A percentile compares a stretch with the other conserved stretches of the same genome.
Evolutionary conservation across 2,888 invertebrate species (phyloP).

Genomic region (Luffia ferchaultella): DNA sequence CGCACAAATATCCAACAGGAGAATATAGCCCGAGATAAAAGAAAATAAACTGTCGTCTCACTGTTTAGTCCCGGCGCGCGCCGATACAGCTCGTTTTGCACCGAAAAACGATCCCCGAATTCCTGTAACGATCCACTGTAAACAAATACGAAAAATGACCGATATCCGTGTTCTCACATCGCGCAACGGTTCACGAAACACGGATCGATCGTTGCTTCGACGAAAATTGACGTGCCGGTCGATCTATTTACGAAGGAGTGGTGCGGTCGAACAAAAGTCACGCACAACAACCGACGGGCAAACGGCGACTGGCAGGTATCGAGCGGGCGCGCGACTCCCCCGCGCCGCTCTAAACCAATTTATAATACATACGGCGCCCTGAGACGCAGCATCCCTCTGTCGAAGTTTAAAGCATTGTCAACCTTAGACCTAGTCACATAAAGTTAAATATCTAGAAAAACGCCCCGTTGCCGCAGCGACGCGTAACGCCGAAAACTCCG

Average conservation of each 20-base stretch:
- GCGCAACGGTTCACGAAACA: background rate
- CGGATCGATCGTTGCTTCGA: background rate
- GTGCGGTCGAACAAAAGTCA: background rate
- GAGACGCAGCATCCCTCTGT: slow-evolving; percentile 58
- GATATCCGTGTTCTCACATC: background rate
- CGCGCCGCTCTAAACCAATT: slow-evolving; percentile 62
- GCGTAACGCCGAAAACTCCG: slow-evolving; percentile 59
- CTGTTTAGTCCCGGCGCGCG: background rate
- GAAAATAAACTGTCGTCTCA: too few species aligned
- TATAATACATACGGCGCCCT: slow-evolving; percentile 55
- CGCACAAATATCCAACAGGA: background rate
- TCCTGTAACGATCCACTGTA: background rate
- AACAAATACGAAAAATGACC: slow-evolving; percentile 1
- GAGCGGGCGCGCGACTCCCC: slow-evolving; percentile 49
- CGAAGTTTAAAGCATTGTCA: slow-evolving; percentile 19
- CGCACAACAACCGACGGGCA: slow-evolving; percentile 27
- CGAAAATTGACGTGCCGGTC: background rate
- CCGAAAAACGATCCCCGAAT: background rate
- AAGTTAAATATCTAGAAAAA: slow-evolving; percentile 17
- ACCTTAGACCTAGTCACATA: slow-evolving; percentile 19
- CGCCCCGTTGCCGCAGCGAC: slow-evolving; percentile 53
- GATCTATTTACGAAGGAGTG: slow-evolving; percentile 1
- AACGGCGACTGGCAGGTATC: slow-evolving; percentile 52
- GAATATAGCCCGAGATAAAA: background rate
- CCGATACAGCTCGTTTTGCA: background rate